Conservation (phyloP, 2,888 invertebrate genomes). For the Acanthosoma haemorrhoidale region DNA sequence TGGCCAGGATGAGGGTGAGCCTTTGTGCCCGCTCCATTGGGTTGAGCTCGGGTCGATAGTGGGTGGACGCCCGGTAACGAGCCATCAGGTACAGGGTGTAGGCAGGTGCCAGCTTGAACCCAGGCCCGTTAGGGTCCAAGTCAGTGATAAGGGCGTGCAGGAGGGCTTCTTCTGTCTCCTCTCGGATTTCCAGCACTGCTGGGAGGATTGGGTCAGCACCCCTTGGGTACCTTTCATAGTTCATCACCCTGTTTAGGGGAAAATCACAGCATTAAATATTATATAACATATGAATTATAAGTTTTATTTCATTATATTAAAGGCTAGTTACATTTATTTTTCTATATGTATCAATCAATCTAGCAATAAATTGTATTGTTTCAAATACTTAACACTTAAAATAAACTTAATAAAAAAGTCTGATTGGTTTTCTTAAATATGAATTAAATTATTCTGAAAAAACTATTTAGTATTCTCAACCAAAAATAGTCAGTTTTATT, state of each 20-base stretch:
- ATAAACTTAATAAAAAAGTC: too few species aligned
- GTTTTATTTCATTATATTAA: too few species aligned
- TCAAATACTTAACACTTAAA: too few species aligned
- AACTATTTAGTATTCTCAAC: too few species aligned
- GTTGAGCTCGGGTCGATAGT: slow-evolving; percentile 85
- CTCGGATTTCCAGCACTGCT: slow-evolving; percentile 89
- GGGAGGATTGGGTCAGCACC: slow-evolving; percentile 85
- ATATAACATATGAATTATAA: too few species aligned
- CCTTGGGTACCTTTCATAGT: slow-evolving; percentile 58
- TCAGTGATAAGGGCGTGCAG: slow-evolving; percentile 81
- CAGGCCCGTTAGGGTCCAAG: slow-evolving; percentile 79
- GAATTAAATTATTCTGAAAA: too few species aligned
- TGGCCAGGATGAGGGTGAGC: slow-evolving; percentile 81
- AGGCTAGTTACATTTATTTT: too few species aligned
- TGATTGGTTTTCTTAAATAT: too few species aligned
- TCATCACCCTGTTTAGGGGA: slow-evolving; percentile 45
- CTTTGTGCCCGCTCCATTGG: slow-evolving; percentile 89
- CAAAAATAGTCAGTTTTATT: too few species aligned
- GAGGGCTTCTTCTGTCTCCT: slow-evolving; percentile 90
- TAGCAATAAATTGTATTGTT: too few species aligned
- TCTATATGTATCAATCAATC: too few species aligned
- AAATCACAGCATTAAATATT: too few species aligned
- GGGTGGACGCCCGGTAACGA: slow-evolving; percentile 88
- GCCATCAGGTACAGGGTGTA: slow-evolving; percentile 94
- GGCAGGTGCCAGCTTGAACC: slow-evolving; percentile 93